Evolutionary conservation across 1,140 invertebrate species (phyloP).

Genomic region (Hyphantria cunea): DNA sequence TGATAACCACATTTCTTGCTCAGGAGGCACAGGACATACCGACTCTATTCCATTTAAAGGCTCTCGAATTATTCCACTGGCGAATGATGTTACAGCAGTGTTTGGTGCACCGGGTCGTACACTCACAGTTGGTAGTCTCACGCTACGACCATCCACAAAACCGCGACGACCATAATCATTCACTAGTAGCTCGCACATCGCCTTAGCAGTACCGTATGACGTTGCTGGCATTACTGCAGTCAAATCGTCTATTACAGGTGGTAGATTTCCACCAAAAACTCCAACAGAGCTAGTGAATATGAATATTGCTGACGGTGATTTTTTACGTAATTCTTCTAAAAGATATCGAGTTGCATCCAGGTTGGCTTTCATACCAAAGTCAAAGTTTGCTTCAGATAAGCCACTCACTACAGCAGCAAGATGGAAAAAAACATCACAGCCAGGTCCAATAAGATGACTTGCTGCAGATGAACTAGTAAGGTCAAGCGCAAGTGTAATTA

Average conservation of each 20-base stretch:
- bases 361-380: conserved; percentile 61
- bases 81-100: conserved; percentile 63
- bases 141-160: conserved; percentile 50
- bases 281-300: conserved; percentile 61
- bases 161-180: conserved; percentile 63
- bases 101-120: conserved; percentile 60
- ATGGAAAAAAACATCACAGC: conserved; percentile 55
- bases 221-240: conserved; percentile 57
- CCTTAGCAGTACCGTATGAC: conserved; percentile 66
- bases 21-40: conserved; percentile 49
- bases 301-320: conserved; percentile 46
- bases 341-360: conserved; percentile 63
- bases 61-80: conserved; percentile 64
- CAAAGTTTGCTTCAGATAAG: conserved; percentile 63
- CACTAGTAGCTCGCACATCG: conserved; percentile 63
- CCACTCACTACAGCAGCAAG: conserved; percentile 70
- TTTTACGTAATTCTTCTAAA: conserved; percentile 45
- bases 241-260: conserved; percentile 47
- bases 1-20: conserved; percentile 53
- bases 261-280: conserved; percentile 61
- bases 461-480: conserved; percentile 37
- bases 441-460: conserved; percentile 35
- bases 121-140: conserved; percentile 63
- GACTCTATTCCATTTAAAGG: conserved; percentile 51
- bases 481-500: conserved; percentile 39